Evolutionary conservation across 2,888 invertebrate species (phyloP).

Genomic region (Syrphus vitripennis): DNA sequence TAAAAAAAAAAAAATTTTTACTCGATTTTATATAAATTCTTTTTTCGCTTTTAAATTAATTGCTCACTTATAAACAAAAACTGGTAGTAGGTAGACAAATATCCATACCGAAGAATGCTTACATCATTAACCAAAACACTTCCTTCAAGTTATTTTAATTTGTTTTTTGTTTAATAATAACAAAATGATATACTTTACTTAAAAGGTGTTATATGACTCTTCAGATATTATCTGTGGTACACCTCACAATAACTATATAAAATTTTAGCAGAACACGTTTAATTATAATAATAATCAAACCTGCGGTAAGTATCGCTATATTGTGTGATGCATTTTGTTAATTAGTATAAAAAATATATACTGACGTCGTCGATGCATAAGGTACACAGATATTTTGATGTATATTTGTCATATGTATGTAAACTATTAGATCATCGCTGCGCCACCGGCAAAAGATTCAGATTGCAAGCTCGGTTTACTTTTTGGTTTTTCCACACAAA

Average conservation of each 20-base stretch:
- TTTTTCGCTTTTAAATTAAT: neutral
- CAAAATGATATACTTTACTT: conserved; percentile 13
- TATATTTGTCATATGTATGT: no score
- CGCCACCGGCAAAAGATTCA: neutral
- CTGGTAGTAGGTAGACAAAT: neutral
- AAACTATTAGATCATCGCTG: conserved; percentile 23
- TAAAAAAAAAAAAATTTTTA: no score
- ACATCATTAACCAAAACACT: conserved; percentile 20
- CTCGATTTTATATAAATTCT: neutral
- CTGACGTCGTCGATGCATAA: neutral
- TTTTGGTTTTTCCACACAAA: neutral
- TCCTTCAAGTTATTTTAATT: neutral
- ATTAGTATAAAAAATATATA: conserved; percentile 15
- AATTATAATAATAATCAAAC: conserved; percentile 21
- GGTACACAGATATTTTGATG: neutral
- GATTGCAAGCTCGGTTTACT: conserved; percentile 16
- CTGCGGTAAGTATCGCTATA: neutral
- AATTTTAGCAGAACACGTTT: neutral
- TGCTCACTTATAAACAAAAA: neutral
- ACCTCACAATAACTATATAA: neutral
- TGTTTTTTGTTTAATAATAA: neutral
- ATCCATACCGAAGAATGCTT: neutral
- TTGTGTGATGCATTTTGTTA: conserved; percentile 9
- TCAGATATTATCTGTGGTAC: neutral
- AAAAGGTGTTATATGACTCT: neutral